Evolutionary conservation across 1,140 invertebrate genomes (phyloP).

Genomic region (Drosophila obscura): DNA sequence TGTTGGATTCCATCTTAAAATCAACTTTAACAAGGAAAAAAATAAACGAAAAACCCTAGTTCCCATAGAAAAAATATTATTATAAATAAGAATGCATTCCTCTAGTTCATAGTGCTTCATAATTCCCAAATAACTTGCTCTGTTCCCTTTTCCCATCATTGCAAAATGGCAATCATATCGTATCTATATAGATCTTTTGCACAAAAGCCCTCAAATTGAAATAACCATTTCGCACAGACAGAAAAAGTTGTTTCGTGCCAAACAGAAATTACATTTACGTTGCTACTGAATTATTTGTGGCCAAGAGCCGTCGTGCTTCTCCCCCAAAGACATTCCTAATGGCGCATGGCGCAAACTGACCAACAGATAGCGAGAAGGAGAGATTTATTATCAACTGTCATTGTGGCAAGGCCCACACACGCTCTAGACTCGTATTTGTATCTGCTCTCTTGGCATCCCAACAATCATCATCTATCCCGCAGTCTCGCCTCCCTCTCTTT

Average conservation of each 20-base stretch:
- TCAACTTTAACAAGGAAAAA: no score
- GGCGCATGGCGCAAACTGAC: constrained; percentile 55
- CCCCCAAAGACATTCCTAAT: constrained; percentile 54
- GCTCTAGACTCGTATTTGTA: not conserved
- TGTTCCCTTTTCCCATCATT: not conserved
- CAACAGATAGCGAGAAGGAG: constrained; percentile 16
- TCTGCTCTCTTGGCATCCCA: constrained; percentile 7
- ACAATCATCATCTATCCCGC: constrained; percentile 25
- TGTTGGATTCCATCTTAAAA: no score
- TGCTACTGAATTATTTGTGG: constrained; percentile 44
- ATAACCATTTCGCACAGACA: constrained; percentile 32
- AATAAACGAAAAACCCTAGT: no score
- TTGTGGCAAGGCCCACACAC: constrained; percentile 28
- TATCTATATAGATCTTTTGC: constrained; percentile 18
- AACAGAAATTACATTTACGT: constrained; percentile 68
- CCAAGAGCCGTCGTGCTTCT: constrained; percentile 29
- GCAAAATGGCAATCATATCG: not conserved
- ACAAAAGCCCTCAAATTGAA: constrained; percentile 12
- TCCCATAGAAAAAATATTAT: no score
- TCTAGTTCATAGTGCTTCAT: no score
- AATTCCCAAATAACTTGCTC: no score
- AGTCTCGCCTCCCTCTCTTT: constrained; percentile 2
- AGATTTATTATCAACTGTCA: constrained; percentile 79
- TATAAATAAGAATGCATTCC: no score
- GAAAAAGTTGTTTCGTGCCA: constrained; percentile 69